Evolutionary conservation across 2,888 invertebrate genomes (phyloP).

Genomic region (Drosophila stalkeri): DNA sequence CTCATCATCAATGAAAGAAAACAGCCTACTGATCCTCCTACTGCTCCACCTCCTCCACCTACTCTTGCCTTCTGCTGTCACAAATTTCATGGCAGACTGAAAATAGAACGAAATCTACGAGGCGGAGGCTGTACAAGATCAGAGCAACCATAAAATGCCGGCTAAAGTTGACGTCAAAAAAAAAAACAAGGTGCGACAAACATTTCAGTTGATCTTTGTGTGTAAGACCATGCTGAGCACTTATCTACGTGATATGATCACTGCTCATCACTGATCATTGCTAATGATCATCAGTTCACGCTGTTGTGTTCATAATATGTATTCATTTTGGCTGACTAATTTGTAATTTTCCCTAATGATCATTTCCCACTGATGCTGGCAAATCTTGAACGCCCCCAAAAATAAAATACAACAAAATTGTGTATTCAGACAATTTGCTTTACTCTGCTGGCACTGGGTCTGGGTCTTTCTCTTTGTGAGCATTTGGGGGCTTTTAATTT

Average conservation of each 20-base stretch:
- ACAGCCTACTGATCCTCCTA: slow-evolving; percentile 12
- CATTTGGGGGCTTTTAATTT: slow-evolving; percentile 48
- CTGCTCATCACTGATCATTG: background rate
- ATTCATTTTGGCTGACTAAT: slow-evolving; percentile 2
- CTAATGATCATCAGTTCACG: slow-evolving; percentile 9
- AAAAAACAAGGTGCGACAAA: slow-evolving; percentile 39
- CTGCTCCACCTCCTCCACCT: background rate
- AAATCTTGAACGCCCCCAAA: slow-evolving; percentile 51
- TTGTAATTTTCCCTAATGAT: background rate
- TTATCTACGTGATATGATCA: background rate
- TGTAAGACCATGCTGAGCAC: slow-evolving; percentile 23
- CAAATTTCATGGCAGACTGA: slow-evolving; percentile 62
- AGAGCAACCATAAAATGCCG: slow-evolving; percentile 40
- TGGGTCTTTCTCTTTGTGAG: background rate
- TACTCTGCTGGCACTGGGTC: slow-evolving; percentile 6
- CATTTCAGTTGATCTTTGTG: slow-evolving; percentile 35
- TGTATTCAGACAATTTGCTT: slow-evolving; percentile 34
- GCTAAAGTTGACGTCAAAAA: slow-evolving; percentile 51
- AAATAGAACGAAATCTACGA: slow-evolving; percentile 59
- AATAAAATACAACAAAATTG: slow-evolving; percentile 1
- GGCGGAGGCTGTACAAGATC: slow-evolving; percentile 32
- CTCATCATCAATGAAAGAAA: slow-evolving; percentile 48
- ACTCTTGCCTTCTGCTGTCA: slow-evolving; percentile 32
- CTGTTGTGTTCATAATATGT: background rate
- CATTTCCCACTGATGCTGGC: slow-evolving; percentile 18